Percentiles rank a stretch among this genome's conserved stretches.
phyloP scores from a whole-genome alignment of 2,888 invertebrate genomes.

The Pyrocoelia pectoralis region DNA sequence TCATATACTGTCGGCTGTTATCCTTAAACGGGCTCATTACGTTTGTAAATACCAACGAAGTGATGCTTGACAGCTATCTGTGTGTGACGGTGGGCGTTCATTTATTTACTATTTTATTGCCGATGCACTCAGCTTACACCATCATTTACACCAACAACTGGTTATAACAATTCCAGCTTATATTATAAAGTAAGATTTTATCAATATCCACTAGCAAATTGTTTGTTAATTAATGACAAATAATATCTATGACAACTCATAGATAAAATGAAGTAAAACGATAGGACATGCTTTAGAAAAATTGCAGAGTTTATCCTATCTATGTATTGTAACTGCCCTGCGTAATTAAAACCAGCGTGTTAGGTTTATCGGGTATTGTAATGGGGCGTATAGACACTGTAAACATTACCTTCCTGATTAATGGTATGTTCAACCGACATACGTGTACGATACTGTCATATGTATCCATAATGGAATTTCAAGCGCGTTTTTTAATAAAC shows the following conservation, averaged over 20 bases:
- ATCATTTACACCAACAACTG: slow-evolving; percentile 21
- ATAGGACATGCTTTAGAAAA: no score
- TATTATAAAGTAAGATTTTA: slow-evolving; percentile 10
- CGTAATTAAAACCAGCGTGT: slow-evolving; percentile 25
- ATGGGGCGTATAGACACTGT: slow-evolving; percentile 25
- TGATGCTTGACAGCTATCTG: slow-evolving; percentile 17
- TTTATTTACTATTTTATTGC: slow-evolving; percentile 23
- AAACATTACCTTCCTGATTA: slow-evolving; percentile 26
- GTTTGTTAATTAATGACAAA: slow-evolving; percentile 6
- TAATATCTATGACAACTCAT: neutral
- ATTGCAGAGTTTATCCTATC: neutral
- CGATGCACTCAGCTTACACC: slow-evolving; percentile 12
- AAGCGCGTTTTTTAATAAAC: neutral
- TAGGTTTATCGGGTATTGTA: slow-evolving; percentile 30
- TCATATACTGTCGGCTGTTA: neutral
- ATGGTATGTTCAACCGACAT: slow-evolving; percentile 18
- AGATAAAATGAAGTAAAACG: no score
- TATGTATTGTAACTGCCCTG: slow-evolving; percentile 14
- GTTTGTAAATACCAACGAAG: slow-evolving; percentile 19
- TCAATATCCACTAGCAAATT: neutral
- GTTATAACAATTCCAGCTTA: slow-evolving; percentile 20
- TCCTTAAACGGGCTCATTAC: slow-evolving; percentile 15
- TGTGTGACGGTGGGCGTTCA: slow-evolving; percentile 17
- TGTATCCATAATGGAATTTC: slow-evolving; percentile 7
- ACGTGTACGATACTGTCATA: slow-evolving; percentile 10